These are phyloP conservation scores for Pachydiplax longipennis DNA, from an alignment of 2,888 invertebrate species.

Conservation along the genomic window DNA sequence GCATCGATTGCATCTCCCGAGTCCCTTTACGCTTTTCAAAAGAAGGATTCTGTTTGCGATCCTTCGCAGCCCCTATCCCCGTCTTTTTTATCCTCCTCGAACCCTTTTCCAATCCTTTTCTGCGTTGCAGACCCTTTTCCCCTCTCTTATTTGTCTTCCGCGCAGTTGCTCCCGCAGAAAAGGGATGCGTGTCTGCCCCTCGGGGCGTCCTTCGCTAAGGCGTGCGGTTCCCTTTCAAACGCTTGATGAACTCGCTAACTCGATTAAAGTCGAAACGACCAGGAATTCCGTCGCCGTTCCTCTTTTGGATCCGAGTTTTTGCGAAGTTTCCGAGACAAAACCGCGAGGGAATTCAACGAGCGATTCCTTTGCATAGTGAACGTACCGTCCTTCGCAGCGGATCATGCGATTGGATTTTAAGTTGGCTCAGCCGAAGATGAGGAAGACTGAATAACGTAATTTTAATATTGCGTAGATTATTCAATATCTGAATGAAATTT, in stretches of 20 bases:
- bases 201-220: background rate
- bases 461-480: too few species aligned
- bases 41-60: too few species aligned
- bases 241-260: constrained; percentile 35
- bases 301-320: too few species aligned
- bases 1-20: constrained; percentile 21
- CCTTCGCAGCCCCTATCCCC: background rate
- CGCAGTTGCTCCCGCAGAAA: constrained; percentile 19
- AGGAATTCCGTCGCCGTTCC: too few species aligned
- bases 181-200: constrained; percentile 17
- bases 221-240: constrained; percentile 4
- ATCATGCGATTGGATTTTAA: too few species aligned
- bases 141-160: constrained; percentile 37
- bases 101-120: background rate
- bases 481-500: too few species aligned
- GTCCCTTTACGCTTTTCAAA: background rate
- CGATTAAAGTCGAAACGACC: background rate
- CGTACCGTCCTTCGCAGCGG: too few species aligned
- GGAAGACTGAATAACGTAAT: too few species aligned
- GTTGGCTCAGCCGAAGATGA: too few species aligned
- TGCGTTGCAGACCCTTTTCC: background rate
- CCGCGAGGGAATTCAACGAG: background rate
- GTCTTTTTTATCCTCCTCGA: background rate
- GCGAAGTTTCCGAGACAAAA: background rate
- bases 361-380: background rate